These are phyloP conservation scores for Apolygus lucorum DNA, from an alignment of 1,140 invertebrate genomes.

Conservation along the genomic window DNA sequence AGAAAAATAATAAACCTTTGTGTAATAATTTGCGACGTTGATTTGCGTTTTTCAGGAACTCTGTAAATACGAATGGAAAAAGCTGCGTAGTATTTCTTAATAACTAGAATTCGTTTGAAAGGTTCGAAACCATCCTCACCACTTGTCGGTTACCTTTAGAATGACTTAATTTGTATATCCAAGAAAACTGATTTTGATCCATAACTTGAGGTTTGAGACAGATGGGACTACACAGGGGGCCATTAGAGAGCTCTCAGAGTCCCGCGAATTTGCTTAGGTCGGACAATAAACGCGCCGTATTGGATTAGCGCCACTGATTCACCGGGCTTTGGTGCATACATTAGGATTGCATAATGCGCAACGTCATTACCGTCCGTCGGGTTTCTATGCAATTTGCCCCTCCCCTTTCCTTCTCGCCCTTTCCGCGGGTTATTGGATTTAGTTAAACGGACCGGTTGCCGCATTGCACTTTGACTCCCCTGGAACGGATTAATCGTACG, in stretches of 20 bases:
- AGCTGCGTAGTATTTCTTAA: too few species aligned
- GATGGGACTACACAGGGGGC: neutral
- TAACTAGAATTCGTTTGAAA: too few species aligned
- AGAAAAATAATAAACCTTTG: too few species aligned
- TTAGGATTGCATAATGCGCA: neutral
- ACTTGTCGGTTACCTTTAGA: too few species aligned
- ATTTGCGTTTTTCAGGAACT: too few species aligned
- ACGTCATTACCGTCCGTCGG: neutral
- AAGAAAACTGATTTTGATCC: too few species aligned
- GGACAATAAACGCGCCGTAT: neutral
- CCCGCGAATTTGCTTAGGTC: neutral
- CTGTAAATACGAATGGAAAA: too few species aligned
- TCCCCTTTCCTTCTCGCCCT: too few species aligned
- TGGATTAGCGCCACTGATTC: neutral
- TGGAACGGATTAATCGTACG: neutral
- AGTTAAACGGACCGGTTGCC: neutral
- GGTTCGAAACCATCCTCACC: too few species aligned
- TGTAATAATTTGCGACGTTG: too few species aligned
- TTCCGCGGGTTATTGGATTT: neutral
- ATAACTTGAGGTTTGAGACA: too few species aligned
- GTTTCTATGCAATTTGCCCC: neutral
- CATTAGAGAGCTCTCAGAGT: neutral
- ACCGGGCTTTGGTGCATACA: neutral
- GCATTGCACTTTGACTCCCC: neutral
- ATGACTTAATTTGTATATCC: too few species aligned